Evolutionary conservation across 2,888 invertebrate species (phyloP), one percentile per base, ranked within the genome.

Genomic region (Cremastinae sp.): DNA sequence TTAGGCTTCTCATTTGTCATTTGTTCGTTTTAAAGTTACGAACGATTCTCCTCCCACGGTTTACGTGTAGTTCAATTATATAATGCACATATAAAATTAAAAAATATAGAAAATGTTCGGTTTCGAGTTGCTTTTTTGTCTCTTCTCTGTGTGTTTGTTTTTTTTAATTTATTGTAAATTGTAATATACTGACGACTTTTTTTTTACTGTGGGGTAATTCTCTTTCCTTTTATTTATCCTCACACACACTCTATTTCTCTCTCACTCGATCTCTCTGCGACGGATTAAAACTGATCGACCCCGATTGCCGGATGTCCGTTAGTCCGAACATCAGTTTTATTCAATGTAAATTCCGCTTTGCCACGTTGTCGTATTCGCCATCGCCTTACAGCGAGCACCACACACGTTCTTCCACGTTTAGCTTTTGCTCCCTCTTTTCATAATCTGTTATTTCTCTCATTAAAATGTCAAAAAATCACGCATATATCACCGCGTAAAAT

Each of bases 1-100:
- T 80, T 75, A 82, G 82, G 80, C 79, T 80, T 81, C 74, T 78
- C 81, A 81, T 28, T 81, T 76, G 79, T 82, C 78, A 82, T 72
- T 58, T 56, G 49, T 68, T 82, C 69, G 71, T 75, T 81, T 28
- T 3, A 78, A 78, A 80, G 79, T 78, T 81, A 83, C 81, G 82
- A 70, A 85, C 81, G 85, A 85, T 83, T 84, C 84, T 84, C 80
- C 77, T 86, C 53, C 8, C 43, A 38, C 69, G 70, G 59, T 36
- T 45, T 14, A 64, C 64, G 59, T 83, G 80, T 76, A 85, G 2
- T 28, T 86, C 85, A 85, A 86, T 84, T 85, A 73, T 73, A 85
- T 84, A 85, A 84, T 86, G 86, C 84, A 86, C 82, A 85, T 88
- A 89, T 84, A 87, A 89, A 88, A 88, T 87, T 88, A 88, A 87